A percentile compares a stretch with the other conserved stretches of the same genome.
phyloP scores from a whole-genome alignment of 2,888 invertebrate genomes.

The Apoda limacodes region DNA sequence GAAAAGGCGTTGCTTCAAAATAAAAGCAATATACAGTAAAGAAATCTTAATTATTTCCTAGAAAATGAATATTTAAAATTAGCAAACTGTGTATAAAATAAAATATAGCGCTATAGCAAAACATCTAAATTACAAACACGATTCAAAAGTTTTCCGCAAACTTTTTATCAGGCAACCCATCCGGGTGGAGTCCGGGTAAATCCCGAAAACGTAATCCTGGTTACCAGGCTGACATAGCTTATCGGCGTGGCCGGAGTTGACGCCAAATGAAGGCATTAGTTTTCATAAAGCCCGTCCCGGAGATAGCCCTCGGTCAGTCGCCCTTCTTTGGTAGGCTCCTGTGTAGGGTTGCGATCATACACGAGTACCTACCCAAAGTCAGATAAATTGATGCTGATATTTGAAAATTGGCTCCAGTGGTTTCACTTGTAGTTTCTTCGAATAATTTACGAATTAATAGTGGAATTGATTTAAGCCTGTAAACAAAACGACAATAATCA shows the following conservation, averaged over 20 bases:
- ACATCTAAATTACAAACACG: background rate
- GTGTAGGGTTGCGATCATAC: slow-evolving; percentile 26
- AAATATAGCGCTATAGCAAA: no score
- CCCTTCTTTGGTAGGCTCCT: slow-evolving; percentile 31
- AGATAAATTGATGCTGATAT: slow-evolving; percentile 43
- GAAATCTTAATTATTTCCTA: no score
- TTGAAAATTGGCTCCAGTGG: no score
- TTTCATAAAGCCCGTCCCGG: slow-evolving; percentile 60
- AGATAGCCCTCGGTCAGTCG: slow-evolving; percentile 42
- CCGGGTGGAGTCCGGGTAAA: slow-evolving; percentile 33
- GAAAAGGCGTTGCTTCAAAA: no score
- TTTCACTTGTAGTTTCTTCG: no score
- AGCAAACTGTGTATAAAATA: no score
- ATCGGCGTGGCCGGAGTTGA: slow-evolving; percentile 47
- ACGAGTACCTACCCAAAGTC: slow-evolving; percentile 32
- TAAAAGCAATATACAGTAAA: no score
- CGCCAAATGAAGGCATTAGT: slow-evolving; percentile 68
- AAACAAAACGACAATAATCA: no score
- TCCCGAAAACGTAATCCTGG: slow-evolving; percentile 56
- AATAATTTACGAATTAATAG: no score
- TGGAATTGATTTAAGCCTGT: no score
- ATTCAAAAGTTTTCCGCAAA: background rate
- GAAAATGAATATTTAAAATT: no score
- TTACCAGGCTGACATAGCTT: slow-evolving; percentile 61
- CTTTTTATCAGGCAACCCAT: slow-evolving; percentile 46